phyloP scores from a whole-genome alignment of 2,113 vertebrate species.

The Clupea harengus region DNA sequence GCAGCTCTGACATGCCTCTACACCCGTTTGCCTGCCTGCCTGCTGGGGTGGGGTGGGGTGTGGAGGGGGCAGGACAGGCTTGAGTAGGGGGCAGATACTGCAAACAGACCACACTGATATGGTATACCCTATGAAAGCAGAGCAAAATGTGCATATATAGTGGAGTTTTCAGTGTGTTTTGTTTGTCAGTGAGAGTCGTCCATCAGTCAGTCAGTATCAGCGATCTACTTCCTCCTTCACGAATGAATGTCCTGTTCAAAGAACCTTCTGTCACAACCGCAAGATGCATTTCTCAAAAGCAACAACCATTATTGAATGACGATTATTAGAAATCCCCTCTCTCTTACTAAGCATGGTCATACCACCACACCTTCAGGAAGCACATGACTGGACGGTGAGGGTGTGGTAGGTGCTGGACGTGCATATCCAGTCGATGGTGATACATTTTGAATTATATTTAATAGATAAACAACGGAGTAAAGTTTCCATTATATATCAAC shows the following conservation, averaged over 20 bases:
- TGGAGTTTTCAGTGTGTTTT: too few species aligned
- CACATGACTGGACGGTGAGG: not conserved
- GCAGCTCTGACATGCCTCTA: slow-evolving; percentile 38
- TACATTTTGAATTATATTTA: too few species aligned
- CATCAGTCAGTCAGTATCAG: too few species aligned
- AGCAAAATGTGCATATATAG: too few species aligned
- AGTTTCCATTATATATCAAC: too few species aligned
- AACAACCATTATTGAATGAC: not conserved
- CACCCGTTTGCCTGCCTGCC: not conserved
- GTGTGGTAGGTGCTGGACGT: too few species aligned
- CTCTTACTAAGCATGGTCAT: not conserved
- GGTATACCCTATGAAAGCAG: not conserved
- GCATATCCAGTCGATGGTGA: too few species aligned
- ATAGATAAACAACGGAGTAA: too few species aligned
- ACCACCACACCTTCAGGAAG: not conserved
- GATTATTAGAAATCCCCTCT: not conserved
- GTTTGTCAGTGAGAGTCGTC: too few species aligned
- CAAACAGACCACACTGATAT: too few species aligned
- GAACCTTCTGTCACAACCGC: not conserved
- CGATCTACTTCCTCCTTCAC: too few species aligned
- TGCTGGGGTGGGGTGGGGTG: not conserved
- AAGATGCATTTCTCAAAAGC: not conserved
- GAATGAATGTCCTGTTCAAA: not conserved
- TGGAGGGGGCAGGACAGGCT: not conserved
- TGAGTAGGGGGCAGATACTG: too few species aligned